phyloP scores from a whole-genome alignment of 2,888 invertebrate genomes.

The Metalampra italica region DNA sequence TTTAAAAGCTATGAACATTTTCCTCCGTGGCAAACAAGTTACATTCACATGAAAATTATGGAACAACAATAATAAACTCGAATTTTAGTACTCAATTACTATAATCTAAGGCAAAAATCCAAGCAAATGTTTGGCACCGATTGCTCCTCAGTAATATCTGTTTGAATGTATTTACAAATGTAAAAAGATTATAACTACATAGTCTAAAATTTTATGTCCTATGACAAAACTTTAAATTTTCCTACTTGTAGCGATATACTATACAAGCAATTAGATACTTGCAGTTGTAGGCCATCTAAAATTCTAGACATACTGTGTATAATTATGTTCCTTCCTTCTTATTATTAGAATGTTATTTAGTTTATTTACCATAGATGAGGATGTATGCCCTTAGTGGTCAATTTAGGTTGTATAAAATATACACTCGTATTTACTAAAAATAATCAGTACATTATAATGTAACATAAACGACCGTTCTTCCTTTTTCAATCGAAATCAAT shows the following conservation, averaged over 20 bases:
- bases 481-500: conserved; percentile 46
- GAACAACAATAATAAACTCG: background rate
- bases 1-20: no score
- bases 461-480: conserved; percentile 63
- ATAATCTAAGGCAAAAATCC: background rate
- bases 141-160: no score
- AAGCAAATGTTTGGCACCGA: background rate
- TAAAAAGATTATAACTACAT: background rate
- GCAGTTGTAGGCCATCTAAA: conserved; percentile 25
- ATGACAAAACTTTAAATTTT: background rate
- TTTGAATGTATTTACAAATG: background rate
- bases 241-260: background rate
- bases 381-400: conserved; percentile 55
- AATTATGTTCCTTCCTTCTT: conserved; percentile 10
- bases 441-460: conserved; percentile 76
- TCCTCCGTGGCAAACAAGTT: no score
- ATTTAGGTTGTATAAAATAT: conserved; percentile 55
- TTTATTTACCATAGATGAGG: conserved; percentile 64
- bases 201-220: background rate
- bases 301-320: conserved; percentile 9
- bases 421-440: conserved; percentile 65
- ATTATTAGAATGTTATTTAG: background rate
- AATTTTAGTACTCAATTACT: background rate
- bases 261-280: conserved; percentile 5
- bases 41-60: background rate